Base-by-base conservation (phyloP, 2,888 invertebrate genomes). In the Athetis lepigone region DNA sequence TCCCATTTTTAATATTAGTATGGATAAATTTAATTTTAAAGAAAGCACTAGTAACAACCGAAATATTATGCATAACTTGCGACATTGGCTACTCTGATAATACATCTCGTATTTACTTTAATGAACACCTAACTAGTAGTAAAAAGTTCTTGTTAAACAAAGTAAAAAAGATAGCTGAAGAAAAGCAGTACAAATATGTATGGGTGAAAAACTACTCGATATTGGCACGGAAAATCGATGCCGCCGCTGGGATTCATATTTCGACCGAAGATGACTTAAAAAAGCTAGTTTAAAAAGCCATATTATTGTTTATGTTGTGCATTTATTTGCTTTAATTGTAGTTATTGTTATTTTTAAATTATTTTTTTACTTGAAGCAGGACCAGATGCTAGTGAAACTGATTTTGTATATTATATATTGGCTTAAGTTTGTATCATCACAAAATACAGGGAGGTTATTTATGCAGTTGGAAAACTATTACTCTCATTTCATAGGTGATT, bases 181-280 rank as follows among this genome's bases (percentile, higher is more conserved):
- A 36, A 36, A 36, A 36, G 36, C 36, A 36, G 9, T 36, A 36
- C 2, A 36, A 36, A 13, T 36, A 36, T 11, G 36, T 36, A 13
- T 36, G 36, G 36, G 36, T 36, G 5, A 6, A 36, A 39, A 39
- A 39, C 18, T 39, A 9, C 11, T 39, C n/a, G 4, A 16, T 16
- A 39, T 39, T 39, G 16, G n/a, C 11, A 39, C 5, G n/a, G 3
- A 39, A 39, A 39, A 13, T 16, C 16, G 50, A 51, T 8, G 23
- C 50, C 0, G 7, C 25, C 7, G 3, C 39, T 25, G 39, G 39
- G 8, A 51, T 51, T 18, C 50, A 39, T 23, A 51, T 51, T 51
- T 39, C 39, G 6, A 39, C 50, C n/a, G 50, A 51, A 25, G 39
- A 51, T 11, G 39, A 51, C 25, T 51, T 51, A 51, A 51, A 51